These are phyloP conservation scores for Dryoscopus gambensis DNA, from an alignment of 2,113 vertebrate genomes.

Conservation along the genomic window DNA sequence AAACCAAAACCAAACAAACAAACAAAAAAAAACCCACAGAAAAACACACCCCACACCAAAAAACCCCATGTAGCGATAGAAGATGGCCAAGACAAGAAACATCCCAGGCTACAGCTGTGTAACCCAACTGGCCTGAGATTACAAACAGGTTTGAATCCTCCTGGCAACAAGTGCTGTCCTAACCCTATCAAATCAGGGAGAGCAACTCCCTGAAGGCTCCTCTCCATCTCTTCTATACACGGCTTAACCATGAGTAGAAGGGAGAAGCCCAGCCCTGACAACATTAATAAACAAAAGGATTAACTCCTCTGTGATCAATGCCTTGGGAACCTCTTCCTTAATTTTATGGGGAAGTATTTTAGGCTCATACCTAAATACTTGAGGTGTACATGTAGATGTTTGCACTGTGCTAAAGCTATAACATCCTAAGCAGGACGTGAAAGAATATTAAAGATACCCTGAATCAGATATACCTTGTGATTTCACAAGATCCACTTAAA, in stretches of 20 bases:
- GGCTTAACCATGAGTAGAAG: not conserved
- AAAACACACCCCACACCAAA: not conserved
- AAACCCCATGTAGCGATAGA: too few relatives aligned
- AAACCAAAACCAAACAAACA: not conserved
- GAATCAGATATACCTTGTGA: not conserved
- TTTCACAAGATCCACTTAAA: not conserved
- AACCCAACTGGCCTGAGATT: not conserved
- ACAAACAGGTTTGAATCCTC: not conserved
- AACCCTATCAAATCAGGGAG: not conserved
- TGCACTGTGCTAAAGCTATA: not conserved
- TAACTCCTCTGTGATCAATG: fast-evolving
- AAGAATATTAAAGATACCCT: not conserved
- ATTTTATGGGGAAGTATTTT: not conserved
- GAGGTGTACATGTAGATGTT: not conserved
- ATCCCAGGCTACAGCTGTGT: not conserved
- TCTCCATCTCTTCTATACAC: not conserved
- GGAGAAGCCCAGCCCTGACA: not conserved
- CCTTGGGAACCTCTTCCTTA: not conserved
- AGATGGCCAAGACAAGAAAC: not conserved
- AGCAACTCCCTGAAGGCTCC: not conserved
- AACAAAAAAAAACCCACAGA: not conserved
- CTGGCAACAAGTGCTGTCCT: too few relatives aligned
- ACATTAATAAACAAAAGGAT: not conserved
- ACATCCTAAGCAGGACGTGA: fast-evolving
- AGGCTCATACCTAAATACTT: not conserved